Percentiles rank a stretch among this genome's conserved stretches.
Evolutionary conservation across 2,888 invertebrate genomes (phyloP).

Genomic region (Leptinotarsa haldemani): DNA sequence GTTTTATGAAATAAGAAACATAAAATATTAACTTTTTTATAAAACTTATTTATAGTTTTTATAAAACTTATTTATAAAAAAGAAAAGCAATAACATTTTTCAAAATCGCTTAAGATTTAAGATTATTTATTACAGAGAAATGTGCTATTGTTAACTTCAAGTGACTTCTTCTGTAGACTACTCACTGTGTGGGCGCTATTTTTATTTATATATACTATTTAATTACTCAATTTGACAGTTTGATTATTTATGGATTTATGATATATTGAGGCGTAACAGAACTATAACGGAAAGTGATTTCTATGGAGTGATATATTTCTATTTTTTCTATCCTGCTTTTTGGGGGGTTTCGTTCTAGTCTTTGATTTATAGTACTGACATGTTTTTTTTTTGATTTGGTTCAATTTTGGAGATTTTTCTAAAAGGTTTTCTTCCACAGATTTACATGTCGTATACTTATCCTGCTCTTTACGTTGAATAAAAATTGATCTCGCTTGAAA

Average conservation of each 20-base stretch:
- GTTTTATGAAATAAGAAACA: no score
- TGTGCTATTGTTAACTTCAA: no score
- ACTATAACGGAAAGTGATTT: background rate
- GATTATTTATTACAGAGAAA: no score
- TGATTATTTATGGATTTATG: background rate
- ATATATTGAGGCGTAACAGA: background rate
- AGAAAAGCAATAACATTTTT: no score
- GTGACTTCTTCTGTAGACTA: no score
- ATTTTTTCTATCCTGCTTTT: constrained; percentile 7
- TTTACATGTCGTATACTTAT: background rate
- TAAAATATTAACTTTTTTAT: no score
- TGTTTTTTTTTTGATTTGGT: background rate
- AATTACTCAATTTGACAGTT: no score
- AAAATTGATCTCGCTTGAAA: background rate
- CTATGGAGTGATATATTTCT: background rate
- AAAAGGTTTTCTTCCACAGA: constrained; percentile 10
- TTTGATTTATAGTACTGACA: constrained; percentile 17
- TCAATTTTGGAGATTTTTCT: constrained; percentile 1
- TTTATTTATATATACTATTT: no score
- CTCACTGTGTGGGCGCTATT: no score
- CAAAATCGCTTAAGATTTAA: no score
- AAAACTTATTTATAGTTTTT: no score
- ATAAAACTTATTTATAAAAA: no score
- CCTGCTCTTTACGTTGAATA: background rate
- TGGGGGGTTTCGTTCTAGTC: constrained; percentile 18